These are phyloP conservation scores for Iselma pallidipennis DNA, from an alignment of 2,888 invertebrate species.

Conservation along the genomic window DNA sequence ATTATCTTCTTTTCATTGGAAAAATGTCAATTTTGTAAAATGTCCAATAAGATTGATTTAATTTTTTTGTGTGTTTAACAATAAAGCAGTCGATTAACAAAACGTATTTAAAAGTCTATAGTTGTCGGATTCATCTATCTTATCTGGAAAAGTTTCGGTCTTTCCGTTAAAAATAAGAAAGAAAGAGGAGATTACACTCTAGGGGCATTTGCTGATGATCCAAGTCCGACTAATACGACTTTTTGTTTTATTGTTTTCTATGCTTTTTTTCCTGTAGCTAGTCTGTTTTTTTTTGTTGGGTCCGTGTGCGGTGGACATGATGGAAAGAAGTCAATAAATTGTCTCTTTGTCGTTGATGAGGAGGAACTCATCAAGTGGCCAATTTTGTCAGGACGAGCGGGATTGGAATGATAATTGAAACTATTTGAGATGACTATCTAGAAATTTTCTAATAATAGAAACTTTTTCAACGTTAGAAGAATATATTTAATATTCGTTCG, in stretches of 20 bases:
- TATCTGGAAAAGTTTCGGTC: conserved; percentile 26
- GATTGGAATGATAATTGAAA: background rate
- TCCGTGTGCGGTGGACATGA: too few relatives aligned
- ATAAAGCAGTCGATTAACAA: conserved; percentile 15
- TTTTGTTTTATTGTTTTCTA: conserved; percentile 37
- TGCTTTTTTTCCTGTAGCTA: conserved; percentile 17
- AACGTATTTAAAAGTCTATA: conserved; percentile 32
- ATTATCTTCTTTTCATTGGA: background rate
- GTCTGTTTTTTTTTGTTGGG: background rate
- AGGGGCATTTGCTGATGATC: conserved; percentile 35
- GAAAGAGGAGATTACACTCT: conserved; percentile 34
- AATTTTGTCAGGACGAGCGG: background rate
- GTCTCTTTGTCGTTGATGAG: conserved; percentile 24
- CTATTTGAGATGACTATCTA: background rate
- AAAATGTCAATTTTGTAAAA: background rate
- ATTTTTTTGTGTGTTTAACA: background rate
- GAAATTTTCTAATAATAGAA: background rate
- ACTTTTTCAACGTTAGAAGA: background rate
- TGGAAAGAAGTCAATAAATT: conserved; percentile 18
- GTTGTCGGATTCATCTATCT: conserved; percentile 37
- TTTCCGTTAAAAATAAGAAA: conserved; percentile 25
- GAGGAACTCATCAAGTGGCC: conserved; percentile 20
- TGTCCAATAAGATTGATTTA: background rate
- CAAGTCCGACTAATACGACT: conserved; percentile 37
- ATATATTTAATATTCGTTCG: background rate